A percentile compares a stretch with the other conserved stretches of the same genome.
These are phyloP conservation scores for Alca torda DNA, from an alignment of 2,797 vertebrate species.

Conservation along the genomic window DNA sequence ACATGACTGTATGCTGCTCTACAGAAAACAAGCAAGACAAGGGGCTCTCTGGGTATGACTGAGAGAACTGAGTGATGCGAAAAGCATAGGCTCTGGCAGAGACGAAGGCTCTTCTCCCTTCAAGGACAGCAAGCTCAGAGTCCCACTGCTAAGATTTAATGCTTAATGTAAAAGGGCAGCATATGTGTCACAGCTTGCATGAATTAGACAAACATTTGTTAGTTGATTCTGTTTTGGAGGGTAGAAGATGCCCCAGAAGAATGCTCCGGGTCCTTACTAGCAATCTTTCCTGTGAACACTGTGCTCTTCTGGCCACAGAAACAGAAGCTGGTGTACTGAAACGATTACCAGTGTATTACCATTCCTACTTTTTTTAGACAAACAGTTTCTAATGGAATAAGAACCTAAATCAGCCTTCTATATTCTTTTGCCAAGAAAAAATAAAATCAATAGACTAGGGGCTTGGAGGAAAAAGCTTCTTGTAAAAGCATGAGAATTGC, in stretches of 20 bases:
- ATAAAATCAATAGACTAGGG: background rate
- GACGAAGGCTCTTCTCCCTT: background rate
- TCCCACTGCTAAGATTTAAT: background rate
- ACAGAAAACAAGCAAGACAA: background rate
- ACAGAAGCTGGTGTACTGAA: background rate
- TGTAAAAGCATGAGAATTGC: background rate
- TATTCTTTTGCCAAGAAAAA: background rate
- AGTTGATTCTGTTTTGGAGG: background rate
- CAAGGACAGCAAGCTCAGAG: background rate
- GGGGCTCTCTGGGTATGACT: background rate
- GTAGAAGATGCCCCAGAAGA: background rate
- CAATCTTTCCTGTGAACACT: background rate
- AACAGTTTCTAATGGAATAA: background rate
- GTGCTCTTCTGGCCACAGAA: background rate
- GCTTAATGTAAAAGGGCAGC: background rate
- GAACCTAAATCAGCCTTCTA: background rate
- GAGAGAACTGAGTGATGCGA: background rate
- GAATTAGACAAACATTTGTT: background rate
- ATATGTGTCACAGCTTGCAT: background rate
- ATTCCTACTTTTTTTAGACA: background rate
- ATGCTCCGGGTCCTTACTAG: background rate
- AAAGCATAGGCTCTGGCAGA: background rate
- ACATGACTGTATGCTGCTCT: background rate
- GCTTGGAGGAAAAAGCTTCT: background rate
- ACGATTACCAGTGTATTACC: background rate